Evolutionary conservation across 2,113 vertebrate species (phyloP), one percentile per base, ranked within the genome.

Genomic region (Fregetta grallaria): DNA sequence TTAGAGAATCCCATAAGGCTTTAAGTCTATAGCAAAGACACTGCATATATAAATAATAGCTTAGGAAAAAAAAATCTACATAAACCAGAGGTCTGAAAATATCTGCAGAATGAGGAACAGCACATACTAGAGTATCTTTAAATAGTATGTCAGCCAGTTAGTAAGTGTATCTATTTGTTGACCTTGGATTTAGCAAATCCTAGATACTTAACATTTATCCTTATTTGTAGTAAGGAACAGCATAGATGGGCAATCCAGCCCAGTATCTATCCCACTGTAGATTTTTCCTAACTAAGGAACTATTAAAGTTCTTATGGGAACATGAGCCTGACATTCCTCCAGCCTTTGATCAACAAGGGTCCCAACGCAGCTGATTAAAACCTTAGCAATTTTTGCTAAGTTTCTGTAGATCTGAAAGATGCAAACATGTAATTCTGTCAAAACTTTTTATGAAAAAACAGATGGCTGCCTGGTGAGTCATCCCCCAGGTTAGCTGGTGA

Each of bases 91-190:
- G 13, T 44, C 36, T 96, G 73, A 96, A 90, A 40, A 72, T 89
- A 80, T 76, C 78, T 95, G 61, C 10, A 95, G 91, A 94, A 80
- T 55, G 30, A 94, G 55, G 47, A 94, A 89, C 13, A 87, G 77
- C 47, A 79, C 30, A 45, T 68, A 56, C 17, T 77, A 20, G 10
- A 86, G 15, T 68, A 88, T 74, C 20, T 96, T 95, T 92, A 95
- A 96, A 58, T 94, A 75, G 19, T 62, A 85, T 62, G 15, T n/a
- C 68, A 81, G 30, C 77, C 80, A 96, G 63, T 95, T 92, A 89
- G 15, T 59, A 70, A 27, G 22, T 73, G 22, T 76, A 61, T 34
- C 44, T 78, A 21, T 66, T 85, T 90, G 66, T 61, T 4, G 9
- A 19, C 71, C 68, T 86, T 87, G 73, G 27, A 76, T 93, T 88